A percentile compares a stretch with the other conserved stretches of the same genome.
phyloP scores from a whole-genome alignment of 2,113 vertebrate genomes.

The Mesembrinibis cayennensis region DNA sequence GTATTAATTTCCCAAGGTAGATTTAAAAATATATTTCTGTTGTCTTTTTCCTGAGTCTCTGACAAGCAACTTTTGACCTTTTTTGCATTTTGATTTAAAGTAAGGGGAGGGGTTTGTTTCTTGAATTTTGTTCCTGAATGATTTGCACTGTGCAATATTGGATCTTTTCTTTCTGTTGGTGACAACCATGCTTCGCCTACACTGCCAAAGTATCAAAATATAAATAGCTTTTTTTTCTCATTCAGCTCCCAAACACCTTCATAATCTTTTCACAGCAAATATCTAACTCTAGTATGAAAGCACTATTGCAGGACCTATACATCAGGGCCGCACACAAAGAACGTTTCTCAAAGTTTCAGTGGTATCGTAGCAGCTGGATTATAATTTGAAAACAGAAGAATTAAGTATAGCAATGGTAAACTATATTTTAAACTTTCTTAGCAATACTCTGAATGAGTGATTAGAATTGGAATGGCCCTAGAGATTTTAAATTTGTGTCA shows the following conservation, averaged over 20 bases:
- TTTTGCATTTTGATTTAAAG: constrained; percentile 22
- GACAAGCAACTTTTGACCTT: constrained; percentile 9
- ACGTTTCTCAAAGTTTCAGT: not conserved
- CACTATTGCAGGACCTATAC: not conserved
- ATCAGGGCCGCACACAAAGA: not conserved
- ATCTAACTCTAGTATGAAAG: not conserved
- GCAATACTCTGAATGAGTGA: not conserved
- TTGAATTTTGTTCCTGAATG: not conserved
- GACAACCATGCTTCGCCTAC: not conserved
- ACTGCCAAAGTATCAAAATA: not conserved
- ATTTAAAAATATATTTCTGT: constrained; percentile 56
- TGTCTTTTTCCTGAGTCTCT: constrained; percentile 41
- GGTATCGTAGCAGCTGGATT: not conserved
- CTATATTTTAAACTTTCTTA: not conserved
- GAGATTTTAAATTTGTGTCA: not conserved
- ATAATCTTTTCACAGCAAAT: not conserved
- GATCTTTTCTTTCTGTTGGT: not conserved
- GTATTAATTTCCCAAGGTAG: constrained; percentile 69
- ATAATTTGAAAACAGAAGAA: not conserved
- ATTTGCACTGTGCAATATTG: not conserved
- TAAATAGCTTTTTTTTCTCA: not conserved
- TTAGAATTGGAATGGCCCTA: not conserved
- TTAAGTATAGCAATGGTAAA: not conserved
- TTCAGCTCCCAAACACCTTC: not conserved
- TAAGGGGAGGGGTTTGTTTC: not conserved